Evolutionary conservation across 1,140 invertebrate species (phyloP).

Genomic region (Drosophila sulfurigaster): DNA sequence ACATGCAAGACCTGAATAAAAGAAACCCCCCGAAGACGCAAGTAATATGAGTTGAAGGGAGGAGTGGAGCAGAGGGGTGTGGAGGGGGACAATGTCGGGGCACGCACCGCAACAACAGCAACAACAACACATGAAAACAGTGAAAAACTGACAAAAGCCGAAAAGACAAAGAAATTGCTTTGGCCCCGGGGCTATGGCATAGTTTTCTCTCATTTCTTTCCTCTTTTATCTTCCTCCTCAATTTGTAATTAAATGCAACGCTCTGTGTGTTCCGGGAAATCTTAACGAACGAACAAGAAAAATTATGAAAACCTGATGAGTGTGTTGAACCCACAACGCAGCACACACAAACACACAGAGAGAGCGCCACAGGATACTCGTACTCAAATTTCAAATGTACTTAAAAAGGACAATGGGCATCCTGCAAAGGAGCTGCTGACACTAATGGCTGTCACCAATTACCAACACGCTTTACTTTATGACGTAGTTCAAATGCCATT

Average conservation of each 20-base stretch:
- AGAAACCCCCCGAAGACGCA: slow-evolving; percentile 8
- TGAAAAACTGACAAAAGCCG: slow-evolving; percentile 11
- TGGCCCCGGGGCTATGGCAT: slow-evolving; percentile 5
- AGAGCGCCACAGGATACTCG: slow-evolving; percentile 21
- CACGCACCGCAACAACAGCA: slow-evolving; percentile 31
- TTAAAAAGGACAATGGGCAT: not conserved
- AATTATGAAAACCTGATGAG: slow-evolving; percentile 44
- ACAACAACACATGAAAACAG: not conserved
- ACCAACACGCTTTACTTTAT: slow-evolving; percentile 9
- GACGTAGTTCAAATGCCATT: slow-evolving; percentile 16
- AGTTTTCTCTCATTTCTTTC: slow-evolving; percentile 24
- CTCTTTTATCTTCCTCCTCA: slow-evolving; percentile 34
- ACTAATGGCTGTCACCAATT: slow-evolving; percentile 36
- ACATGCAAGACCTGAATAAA: slow-evolving; percentile 31
- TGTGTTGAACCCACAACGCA: slow-evolving; percentile 30
- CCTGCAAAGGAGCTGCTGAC: slow-evolving; percentile 24
- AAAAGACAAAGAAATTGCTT: slow-evolving; percentile 46
- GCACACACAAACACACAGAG: not conserved
- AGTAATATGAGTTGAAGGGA: not conserved
- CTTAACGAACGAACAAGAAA: slow-evolving; percentile 20
- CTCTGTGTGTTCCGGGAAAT: slow-evolving; percentile 43
- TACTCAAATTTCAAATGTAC: slow-evolving; percentile 20
- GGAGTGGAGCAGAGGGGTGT: no score
- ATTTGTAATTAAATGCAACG: slow-evolving; percentile 50
- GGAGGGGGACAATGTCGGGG: not conserved